A percentile compares a stretch with the other conserved stretches of the same genome.
Conservation (phyloP, 2,113 vertebrate species). For the Prolemur simus region DNA sequence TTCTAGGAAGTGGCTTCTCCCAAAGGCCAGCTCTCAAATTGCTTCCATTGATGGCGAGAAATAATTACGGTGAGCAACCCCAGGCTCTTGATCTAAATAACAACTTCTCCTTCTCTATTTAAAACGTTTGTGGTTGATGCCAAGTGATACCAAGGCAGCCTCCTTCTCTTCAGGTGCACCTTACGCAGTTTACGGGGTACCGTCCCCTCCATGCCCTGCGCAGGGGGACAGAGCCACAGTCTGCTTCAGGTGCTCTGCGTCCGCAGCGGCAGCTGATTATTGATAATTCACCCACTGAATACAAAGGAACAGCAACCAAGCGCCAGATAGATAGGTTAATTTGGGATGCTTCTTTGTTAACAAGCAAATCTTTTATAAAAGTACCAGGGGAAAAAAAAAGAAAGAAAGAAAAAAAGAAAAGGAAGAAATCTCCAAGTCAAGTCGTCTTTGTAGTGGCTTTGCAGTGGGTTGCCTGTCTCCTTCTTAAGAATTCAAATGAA, state of each 20-base stretch:
- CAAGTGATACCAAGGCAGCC: accelerated
- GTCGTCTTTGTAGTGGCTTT: background rate
- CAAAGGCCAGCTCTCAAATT: background rate
- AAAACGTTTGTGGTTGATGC: background rate
- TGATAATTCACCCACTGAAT: background rate
- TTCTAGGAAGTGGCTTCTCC: background rate
- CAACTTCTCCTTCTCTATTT: background rate
- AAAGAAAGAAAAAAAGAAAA: background rate
- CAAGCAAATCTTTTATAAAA: constrained; percentile 63
- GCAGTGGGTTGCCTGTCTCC: constrained; percentile 56
- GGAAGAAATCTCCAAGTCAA: background rate
- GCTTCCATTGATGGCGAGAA: background rate
- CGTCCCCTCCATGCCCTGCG: constrained; percentile 9
- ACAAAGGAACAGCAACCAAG: constrained; percentile 14
- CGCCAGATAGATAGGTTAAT: constrained; percentile 64
- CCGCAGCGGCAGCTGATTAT: constrained; percentile 30
- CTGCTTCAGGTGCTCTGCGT: constrained; percentile 25
- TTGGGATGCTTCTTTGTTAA: constrained; percentile 56
- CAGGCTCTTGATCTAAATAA: background rate
- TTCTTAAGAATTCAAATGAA: constrained; percentile 80
- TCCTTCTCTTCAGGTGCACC: constrained; percentile 39
- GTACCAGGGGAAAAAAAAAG: background rate
- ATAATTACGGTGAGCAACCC: background rate
- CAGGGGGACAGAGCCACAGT: constrained; percentile 8
- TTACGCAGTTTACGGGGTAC: background rate